These are phyloP conservation scores for Galbula dea DNA, from an alignment of 2,113 vertebrate genomes.

Conservation along the genomic window DNA sequence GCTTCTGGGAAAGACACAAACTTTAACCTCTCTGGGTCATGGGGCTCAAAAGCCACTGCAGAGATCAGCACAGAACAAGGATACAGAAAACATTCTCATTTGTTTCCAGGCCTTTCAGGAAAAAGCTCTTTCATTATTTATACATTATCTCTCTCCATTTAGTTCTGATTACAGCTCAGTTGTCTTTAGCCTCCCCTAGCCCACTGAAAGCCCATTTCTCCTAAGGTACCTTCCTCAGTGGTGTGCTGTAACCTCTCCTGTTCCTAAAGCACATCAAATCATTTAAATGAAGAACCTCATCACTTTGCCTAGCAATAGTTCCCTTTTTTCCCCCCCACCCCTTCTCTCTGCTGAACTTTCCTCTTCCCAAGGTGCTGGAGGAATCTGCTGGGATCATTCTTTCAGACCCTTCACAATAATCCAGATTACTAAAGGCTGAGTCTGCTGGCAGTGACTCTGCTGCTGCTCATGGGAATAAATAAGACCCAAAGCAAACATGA, in stretches of 20 bases:
- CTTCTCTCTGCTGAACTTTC: neutral
- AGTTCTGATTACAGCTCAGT: constrained; percentile 31
- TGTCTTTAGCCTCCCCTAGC: constrained; percentile 9
- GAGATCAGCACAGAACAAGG: neutral
- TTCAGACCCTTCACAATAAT: neutral
- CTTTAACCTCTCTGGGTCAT: constrained; percentile 65
- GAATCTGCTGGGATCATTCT: neutral
- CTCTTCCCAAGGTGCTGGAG: neutral
- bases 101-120: constrained; percentile 48
- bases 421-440: neutral
- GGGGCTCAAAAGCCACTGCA: constrained; percentile 28
- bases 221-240: constrained; percentile 6
- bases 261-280: neutral
- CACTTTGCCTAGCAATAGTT: neutral
- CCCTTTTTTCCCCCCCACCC: neutral
- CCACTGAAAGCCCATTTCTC: constrained; percentile 36
- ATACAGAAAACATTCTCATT: neutral
- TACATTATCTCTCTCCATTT: constrained; percentile 21
- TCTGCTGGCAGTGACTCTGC: neutral
- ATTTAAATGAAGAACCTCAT: constrained; percentile 20
- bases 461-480: neutral
- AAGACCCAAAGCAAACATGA: neutral
- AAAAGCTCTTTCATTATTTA: constrained; percentile 45
- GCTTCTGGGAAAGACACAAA: constrained; percentile 64
- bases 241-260: neutral